These are phyloP conservation scores for Rhinoderma darwinii DNA, from an alignment of 2,113 vertebrate species.

Conservation along the genomic window DNA sequence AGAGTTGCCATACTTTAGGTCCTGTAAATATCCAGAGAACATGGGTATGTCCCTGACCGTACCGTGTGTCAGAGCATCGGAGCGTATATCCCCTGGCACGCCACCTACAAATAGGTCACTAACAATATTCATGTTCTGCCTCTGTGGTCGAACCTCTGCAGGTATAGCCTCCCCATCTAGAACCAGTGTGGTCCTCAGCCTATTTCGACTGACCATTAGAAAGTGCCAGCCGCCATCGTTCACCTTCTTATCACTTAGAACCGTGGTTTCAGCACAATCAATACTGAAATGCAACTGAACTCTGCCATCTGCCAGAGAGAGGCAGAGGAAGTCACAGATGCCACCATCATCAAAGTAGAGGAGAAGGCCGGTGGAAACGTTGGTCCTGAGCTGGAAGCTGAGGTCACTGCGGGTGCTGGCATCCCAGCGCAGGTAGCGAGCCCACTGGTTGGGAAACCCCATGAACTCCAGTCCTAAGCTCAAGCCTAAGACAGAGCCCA, in stretches of 20 bases:
- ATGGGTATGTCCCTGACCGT: conserved; percentile 80
- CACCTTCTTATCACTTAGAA: conserved; percentile 82
- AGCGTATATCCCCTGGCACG: conserved; percentile 87
- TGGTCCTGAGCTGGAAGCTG: conserved; percentile 95
- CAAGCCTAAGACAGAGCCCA: conserved; percentile 83
- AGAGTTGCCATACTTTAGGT: conserved; percentile 90
- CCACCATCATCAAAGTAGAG: conserved; percentile 96
- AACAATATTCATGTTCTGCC: conserved; percentile 93
- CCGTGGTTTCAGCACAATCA: conserved; percentile 89
- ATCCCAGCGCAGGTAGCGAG: conserved; percentile 95
- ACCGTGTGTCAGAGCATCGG: conserved; percentile 85
- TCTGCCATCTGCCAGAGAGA: conserved; percentile 81
- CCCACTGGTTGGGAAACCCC: conserved; percentile 92
- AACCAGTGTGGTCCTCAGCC: conserved; percentile 82
- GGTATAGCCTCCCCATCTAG: conserved; percentile 85
- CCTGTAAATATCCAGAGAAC: conserved; percentile 90
- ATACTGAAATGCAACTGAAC: conserved; percentile 90
- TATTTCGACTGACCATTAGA: conserved; percentile 86
- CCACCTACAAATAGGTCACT: conserved; percentile 95
- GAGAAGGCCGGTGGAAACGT: conserved; percentile 84
- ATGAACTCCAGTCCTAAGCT: conserved; percentile 89
- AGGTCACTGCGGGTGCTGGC: conserved; percentile 91
- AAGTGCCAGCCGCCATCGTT: conserved; percentile 94
- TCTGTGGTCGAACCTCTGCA: conserved; percentile 83
- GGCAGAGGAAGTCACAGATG: conserved; percentile 92